Conservation (phyloP, 2,888 invertebrate genomes). For the Dugesia japonica region DNA sequence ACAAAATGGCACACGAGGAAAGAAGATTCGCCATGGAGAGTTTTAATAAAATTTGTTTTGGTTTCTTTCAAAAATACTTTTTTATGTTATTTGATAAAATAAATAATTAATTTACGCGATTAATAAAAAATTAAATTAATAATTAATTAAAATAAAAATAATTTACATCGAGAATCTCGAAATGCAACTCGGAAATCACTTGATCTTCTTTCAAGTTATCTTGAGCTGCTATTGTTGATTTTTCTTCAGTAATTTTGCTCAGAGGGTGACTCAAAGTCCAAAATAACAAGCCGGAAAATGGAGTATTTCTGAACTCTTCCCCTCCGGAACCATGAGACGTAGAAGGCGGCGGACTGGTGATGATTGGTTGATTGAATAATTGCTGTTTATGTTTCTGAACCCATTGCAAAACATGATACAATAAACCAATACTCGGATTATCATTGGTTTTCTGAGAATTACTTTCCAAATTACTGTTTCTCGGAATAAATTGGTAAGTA, state of each 20-base stretch:
- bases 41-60: no score
- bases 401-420: neutral
- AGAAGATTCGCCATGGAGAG: no score
- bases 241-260: neutral
- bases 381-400: neutral
- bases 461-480: no score
- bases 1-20: no score
- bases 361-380: neutral
- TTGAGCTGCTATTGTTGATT: neutral
- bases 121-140: neutral
- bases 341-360: neutral
- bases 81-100: no score
- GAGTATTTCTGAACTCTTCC: neutral
- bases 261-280: neutral
- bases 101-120: no score
- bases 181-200: neutral
- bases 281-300: neutral
- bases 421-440: neutral
- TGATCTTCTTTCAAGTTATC: neutral
- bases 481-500: neutral
- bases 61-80: no score
- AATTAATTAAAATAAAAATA: no score
- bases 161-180: neutral
- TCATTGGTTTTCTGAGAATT: neutral
- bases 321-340: neutral